Conservation (phyloP, 2,888 invertebrate species). For the Glyphotaelius pellucidus region DNA sequence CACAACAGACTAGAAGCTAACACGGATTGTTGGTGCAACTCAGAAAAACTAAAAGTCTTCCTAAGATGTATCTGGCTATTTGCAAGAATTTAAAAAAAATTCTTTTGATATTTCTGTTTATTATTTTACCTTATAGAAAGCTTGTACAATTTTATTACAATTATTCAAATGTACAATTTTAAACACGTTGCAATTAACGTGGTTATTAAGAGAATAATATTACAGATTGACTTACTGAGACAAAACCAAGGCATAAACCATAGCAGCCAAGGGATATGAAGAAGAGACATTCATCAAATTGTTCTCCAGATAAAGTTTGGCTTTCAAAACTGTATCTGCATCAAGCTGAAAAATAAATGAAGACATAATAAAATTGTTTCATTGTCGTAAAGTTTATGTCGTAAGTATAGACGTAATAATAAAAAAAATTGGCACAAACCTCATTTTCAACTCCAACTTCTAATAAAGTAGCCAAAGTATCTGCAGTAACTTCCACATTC, state of each 20-base stretch:
- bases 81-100: no score
- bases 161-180: no score
- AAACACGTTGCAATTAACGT: no score
- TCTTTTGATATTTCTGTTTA: no score
- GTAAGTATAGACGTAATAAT: background rate
- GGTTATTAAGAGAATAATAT: background rate
- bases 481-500: constrained; percentile 80
- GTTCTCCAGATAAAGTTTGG: constrained; percentile 79
- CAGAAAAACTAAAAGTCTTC: no score
- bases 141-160: no score
- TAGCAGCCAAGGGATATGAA: constrained; percentile 79
- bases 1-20: no score
- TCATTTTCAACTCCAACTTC: constrained; percentile 80
- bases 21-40: no score
- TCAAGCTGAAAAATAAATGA: constrained; percentile 71
- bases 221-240: constrained; percentile 71
- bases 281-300: constrained; percentile 77
- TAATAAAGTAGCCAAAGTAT: constrained; percentile 79
- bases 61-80: no score
- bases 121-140: no score
- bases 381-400: no score
- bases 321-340: constrained; percentile 76
- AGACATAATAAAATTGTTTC: constrained; percentile 20
- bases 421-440: constrained; percentile 68
- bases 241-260: constrained; percentile 79